Evolutionary conservation across 1,140 invertebrate species (phyloP), one percentile per base, ranked within the genome.

Genomic region (Ooceraea biroi): DNA sequence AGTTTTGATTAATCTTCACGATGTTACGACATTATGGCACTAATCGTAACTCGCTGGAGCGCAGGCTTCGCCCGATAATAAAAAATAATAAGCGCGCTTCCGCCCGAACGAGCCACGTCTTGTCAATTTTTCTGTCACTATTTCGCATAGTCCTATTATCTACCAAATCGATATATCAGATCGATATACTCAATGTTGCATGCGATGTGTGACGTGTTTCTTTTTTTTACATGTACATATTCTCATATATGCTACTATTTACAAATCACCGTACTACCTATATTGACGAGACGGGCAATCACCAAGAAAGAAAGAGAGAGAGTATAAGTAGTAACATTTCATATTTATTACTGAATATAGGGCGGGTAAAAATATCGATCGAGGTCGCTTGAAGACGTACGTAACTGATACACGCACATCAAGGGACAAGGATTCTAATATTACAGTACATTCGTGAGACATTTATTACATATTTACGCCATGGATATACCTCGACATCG

Each of bases 241-340:
- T 41, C 77, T 52, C 69, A 36, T 85, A 72, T 22, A 73, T 22
- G 50, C 57, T 46, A 72, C 65, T 88, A 88, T 88, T 85, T 88
- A 88, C 87, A 88, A 85, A 85, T 88, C 52, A 76, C 50, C 25
- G 27, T 60, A 71, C 83, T 88, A 88, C 88, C 83, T 88, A 88
- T 52, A 76, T 44, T 85, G 71, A 85, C 66, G 72, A 36, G 36
- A 58, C 65, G 77, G 68, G 71, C 73, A 57, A 85, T 78, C 83
- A 63, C 46, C 46, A 66, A 52, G 74, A 68, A 19, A 58, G n/a
- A 50, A 36, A 36, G 36, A 36, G 36, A 36, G 36, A 36, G 36
- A 36, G 36, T 36, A 14, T 76, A 82, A 44, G 41, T 85, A 65
- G 17, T 84, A 78, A 80, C 68, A 10, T 52, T 66, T 25, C 8